Evolutionary conservation across 1,140 invertebrate genomes (phyloP).

Genomic region (Caenorhabditis latens): DNA sequence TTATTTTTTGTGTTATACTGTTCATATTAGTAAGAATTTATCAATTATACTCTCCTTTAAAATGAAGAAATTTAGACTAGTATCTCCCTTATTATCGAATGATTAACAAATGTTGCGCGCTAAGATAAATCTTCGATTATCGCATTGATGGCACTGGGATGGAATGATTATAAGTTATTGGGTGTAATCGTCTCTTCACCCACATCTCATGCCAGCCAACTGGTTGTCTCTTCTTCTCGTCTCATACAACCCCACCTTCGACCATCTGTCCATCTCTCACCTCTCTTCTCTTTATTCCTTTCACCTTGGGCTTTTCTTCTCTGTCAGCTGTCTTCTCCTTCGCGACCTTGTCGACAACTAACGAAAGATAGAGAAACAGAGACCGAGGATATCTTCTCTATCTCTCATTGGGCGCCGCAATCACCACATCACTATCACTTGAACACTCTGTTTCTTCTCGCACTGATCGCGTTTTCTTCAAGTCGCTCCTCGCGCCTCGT

Average conservation of each 20-base stretch:
- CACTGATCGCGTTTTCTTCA: conserved; percentile 50
- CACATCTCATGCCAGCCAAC: conserved; percentile 42
- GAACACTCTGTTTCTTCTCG: conserved; percentile 43
- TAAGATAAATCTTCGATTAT: conserved; percentile 29
- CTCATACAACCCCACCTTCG: conserved; percentile 18
- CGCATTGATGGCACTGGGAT: neutral
- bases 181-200: conserved; percentile 45
- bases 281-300: neutral
- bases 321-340: conserved; percentile 41
- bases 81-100: neutral
- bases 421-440: conserved; percentile 41
- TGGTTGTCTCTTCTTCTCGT: conserved; percentile 17
- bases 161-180: conserved; percentile 33
- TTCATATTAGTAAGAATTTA: neutral
- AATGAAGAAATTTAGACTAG: too few species aligned
- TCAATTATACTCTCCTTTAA: neutral
- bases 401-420: conserved; percentile 41
- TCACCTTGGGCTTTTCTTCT: conserved; percentile 21
- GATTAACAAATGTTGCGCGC: neutral
- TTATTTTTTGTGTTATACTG: neutral
- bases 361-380: conserved; percentile 9
- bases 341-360: conserved; percentile 30
- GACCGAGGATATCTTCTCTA: conserved; percentile 18
- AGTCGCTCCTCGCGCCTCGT: conserved; percentile 51
- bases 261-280: neutral